Conservation (phyloP, 2,797 vertebrate species). For the Adrianichthys oophorus region DNA sequence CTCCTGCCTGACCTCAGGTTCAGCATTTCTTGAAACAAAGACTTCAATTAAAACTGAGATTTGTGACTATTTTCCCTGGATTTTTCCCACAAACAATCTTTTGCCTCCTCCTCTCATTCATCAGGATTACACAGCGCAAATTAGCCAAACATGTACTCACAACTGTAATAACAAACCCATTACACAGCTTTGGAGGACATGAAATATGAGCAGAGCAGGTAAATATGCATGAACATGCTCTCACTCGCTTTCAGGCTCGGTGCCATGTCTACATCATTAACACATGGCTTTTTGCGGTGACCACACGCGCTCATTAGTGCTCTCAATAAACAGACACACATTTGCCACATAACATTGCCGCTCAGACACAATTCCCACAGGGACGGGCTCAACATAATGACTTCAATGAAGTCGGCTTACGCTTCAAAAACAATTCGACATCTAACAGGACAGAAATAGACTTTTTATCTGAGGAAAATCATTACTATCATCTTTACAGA, state of each 20-base stretch:
- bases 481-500: constrained; percentile 14
- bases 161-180: constrained; percentile 1
- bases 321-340: constrained; percentile 39
- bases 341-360: constrained; percentile 27
- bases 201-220: constrained; percentile 27
- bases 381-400: constrained; percentile 44
- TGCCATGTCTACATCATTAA: constrained; percentile 52
- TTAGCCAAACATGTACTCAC: constrained; percentile 28
- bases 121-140: constrained; percentile 23
- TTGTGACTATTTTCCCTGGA: constrained; percentile 38
- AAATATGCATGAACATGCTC: constrained; percentile 23
- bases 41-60: constrained; percentile 38
- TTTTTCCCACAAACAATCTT: constrained; percentile 18
- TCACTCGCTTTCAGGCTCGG: constrained; percentile 9
- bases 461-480: constrained; percentile 29
- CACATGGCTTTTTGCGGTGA: constrained; percentile 38
- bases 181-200: constrained; percentile 20
- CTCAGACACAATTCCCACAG: constrained; percentile 34
- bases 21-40: constrained; percentile 36
- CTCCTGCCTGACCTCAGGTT: constrained; percentile 58
- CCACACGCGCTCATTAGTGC: constrained; percentile 52
- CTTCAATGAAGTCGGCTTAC: constrained; percentile 57
- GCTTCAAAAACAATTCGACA: constrained; percentile 41
- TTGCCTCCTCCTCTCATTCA: constrained; percentile 20
- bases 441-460: constrained; percentile 35